Evolutionary conservation across 1,140 invertebrate genomes (phyloP).

Genomic region (Drosophila prosaltans): DNA sequence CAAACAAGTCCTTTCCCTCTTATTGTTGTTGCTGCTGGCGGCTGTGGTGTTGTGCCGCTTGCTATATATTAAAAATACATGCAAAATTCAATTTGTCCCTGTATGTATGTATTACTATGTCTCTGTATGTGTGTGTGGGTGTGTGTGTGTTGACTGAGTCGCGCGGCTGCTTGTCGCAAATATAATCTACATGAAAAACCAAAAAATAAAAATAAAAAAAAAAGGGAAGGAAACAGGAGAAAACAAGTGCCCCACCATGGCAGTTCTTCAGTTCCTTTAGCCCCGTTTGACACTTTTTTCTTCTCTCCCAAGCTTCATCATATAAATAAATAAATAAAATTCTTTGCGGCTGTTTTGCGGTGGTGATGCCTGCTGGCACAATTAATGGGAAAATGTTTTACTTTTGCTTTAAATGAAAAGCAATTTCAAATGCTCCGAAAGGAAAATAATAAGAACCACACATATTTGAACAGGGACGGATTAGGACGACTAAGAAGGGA

Average conservation of each 20-base stretch:
- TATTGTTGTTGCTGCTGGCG: slow-evolving; percentile 42
- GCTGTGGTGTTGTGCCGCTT: slow-evolving; percentile 46
- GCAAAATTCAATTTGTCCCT: slow-evolving; percentile 75
- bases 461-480: background rate
- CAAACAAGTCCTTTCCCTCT: slow-evolving; percentile 39
- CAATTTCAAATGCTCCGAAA: slow-evolving; percentile 72
- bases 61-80: slow-evolving; percentile 76
- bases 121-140: slow-evolving; percentile 33
- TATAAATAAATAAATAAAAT: slow-evolving; percentile 77
- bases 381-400: slow-evolving; percentile 71
- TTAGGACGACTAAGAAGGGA: background rate
- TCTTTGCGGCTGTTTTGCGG: slow-evolving; percentile 68
- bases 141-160: slow-evolving; percentile 67
- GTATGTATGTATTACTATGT: slow-evolving; percentile 18
- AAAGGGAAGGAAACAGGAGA: slow-evolving; percentile 28
- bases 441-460: background rate
- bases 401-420: slow-evolving; percentile 57
- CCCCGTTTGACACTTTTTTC: slow-evolving; percentile 62
- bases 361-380: slow-evolving; percentile 49
- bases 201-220: background rate
- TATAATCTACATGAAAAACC: slow-evolving; percentile 75
- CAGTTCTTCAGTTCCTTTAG: slow-evolving; percentile 22
- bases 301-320: slow-evolving; percentile 20
- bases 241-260: background rate
- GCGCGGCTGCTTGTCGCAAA: slow-evolving; percentile 73